phyloP scores from a whole-genome alignment of 1,140 invertebrate genomes.

The Drosophila parvula region DNA sequence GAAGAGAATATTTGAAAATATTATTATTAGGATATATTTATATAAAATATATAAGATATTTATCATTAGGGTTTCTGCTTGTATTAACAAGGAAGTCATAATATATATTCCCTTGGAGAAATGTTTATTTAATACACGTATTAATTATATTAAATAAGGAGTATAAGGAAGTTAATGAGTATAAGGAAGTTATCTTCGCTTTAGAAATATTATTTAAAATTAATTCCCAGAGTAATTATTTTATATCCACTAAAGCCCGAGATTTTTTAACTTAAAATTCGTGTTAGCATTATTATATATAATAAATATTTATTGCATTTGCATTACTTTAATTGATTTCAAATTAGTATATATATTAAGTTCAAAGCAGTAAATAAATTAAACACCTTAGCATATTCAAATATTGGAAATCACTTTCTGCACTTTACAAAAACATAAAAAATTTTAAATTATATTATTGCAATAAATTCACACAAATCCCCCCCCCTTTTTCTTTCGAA shows the following conservation, averaged over 20 bases:
- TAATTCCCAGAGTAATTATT: neutral
- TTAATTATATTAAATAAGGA: neutral
- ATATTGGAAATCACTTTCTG: neutral
- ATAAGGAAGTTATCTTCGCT: neutral
- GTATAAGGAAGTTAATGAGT: neutral
- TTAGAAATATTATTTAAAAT: neutral
- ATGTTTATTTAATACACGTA: neutral
- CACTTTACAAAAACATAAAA: neutral
- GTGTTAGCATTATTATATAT: neutral
- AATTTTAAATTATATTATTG: neutral
- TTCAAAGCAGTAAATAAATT: neutral
- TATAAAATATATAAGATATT: too few species aligned
- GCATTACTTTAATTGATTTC: neutral
- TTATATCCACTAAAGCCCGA: too few species aligned
- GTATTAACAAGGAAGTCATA: neutral
- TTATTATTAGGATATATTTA: too few species aligned
- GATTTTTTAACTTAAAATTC: neutral
- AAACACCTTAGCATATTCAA: neutral
- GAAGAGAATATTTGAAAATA: neutral
- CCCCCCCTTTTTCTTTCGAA: neutral
- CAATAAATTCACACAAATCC: neutral
- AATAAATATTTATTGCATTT: neutral
- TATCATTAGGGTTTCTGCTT: neutral
- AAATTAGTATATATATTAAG: neutral
- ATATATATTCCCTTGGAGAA: neutral